These are phyloP conservation scores for Lates japonicus DNA, from an alignment of 2,797 vertebrate species.

Conservation along the genomic window DNA sequence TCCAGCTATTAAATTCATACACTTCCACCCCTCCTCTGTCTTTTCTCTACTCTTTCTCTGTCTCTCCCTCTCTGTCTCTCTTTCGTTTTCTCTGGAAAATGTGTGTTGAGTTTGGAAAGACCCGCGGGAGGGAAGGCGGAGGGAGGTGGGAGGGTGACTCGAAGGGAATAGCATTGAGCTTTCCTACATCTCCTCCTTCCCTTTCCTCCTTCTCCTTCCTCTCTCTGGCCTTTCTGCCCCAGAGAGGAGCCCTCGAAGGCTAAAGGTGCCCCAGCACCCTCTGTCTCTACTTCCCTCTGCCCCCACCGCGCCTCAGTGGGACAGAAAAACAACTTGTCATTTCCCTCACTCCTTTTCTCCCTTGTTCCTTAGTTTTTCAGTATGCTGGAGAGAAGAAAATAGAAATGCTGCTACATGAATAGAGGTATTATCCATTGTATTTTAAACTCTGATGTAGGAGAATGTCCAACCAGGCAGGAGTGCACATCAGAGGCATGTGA, in stretches of 20 bases:
- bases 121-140: constrained; percentile 60
- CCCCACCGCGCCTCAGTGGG: constrained; percentile 39
- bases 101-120: constrained; percentile 85
- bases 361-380: constrained; percentile 61
- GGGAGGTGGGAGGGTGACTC: constrained; percentile 59
- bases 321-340: constrained; percentile 76
- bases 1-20: constrained; percentile 76
- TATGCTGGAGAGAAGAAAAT: constrained; percentile 63
- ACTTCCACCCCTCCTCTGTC: constrained; percentile 29
- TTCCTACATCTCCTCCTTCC: constrained; percentile 23
- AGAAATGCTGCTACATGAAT: constrained; percentile 43
- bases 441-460: constrained; percentile 3
- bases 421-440: too few relatives aligned
- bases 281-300: constrained; percentile 4
- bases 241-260: constrained; percentile 56
- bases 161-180: constrained; percentile 63
- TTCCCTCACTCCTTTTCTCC: constrained; percentile 55
- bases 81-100: constrained; percentile 81
- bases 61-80: constrained; percentile 30
- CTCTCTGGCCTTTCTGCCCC: too few relatives aligned
- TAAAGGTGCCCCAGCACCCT: constrained; percentile 62
- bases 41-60: constrained; percentile 11
- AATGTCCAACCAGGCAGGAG: constrained; percentile 23
- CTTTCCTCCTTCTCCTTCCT: constrained; percentile 18
- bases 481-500: too few relatives aligned